A percentile compares a stretch with the other conserved stretches of the same genome.
phyloP scores from a whole-genome alignment of 2,888 invertebrate genomes.

The Folsomia candida region DNA sequence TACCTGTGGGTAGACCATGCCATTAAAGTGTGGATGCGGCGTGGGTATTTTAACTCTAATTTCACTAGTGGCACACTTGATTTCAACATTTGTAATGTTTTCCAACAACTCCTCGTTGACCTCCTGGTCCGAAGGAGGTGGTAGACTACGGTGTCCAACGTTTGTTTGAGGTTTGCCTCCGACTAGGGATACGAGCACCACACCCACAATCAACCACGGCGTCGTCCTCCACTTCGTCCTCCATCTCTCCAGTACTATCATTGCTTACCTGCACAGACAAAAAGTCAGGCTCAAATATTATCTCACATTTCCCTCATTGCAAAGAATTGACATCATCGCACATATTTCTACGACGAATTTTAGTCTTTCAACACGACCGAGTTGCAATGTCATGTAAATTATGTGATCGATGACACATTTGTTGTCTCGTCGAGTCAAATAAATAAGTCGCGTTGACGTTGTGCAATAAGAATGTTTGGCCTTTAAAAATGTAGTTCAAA shows the following conservation, averaged over 20 bases:
- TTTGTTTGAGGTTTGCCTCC: not conserved
- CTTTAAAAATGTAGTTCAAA: not conserved
- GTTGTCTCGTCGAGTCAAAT: too few relatives aligned
- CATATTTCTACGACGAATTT: too few relatives aligned
- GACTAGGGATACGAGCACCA: not conserved
- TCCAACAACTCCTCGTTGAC: conserved; percentile 11
- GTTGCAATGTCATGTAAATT: too few relatives aligned
- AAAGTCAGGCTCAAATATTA: not conserved
- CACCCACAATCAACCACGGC: not conserved
- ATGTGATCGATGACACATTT: too few relatives aligned
- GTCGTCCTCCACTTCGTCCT: not conserved
- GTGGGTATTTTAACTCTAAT: conserved; percentile 47
- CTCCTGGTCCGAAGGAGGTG: conserved; percentile 5
- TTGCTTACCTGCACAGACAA: not conserved
- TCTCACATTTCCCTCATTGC: not conserved
- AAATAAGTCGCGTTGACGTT: too few relatives aligned
- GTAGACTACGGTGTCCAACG: not conserved
- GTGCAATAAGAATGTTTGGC: not conserved
- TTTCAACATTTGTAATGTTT: conserved; percentile 41
- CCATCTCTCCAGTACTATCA: not conserved
- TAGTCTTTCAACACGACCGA: too few relatives aligned
- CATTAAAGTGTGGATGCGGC: conserved; percentile 47
- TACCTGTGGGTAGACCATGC: conserved; percentile 51
- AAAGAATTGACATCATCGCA: too few relatives aligned
- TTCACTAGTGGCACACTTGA: conserved; percentile 46